phyloP scores from a whole-genome alignment of 2,888 invertebrate species.

The Tinea semifulvella region DNA sequence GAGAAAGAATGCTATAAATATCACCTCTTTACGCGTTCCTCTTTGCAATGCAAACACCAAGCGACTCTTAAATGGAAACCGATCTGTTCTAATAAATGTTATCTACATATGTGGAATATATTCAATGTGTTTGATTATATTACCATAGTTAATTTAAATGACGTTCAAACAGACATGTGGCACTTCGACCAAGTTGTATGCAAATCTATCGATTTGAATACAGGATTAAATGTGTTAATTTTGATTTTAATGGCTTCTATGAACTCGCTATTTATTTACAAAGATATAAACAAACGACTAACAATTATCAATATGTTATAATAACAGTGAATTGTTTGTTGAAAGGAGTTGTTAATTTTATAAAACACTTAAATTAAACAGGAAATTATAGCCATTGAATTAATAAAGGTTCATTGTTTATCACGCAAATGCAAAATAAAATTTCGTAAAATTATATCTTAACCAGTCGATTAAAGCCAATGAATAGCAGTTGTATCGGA shows the following conservation, averaged over 20 bases:
- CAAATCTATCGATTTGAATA: conserved; percentile 1
- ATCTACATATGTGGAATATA: conserved; percentile 11
- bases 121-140: conserved; percentile 5
- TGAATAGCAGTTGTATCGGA: conserved; percentile 16
- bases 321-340: too few relatives aligned
- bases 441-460: conserved; percentile 3
- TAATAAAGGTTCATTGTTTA: conserved; percentile 10
- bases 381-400: not conserved
- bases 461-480: conserved; percentile 15
- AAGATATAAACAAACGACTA: too few relatives aligned
- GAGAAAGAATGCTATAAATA: conserved; percentile 12
- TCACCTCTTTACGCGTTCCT: conserved; percentile 34
- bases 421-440: conserved; percentile 3
- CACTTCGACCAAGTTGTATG: not conserved
- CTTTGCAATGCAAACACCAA: conserved; percentile 33
- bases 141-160: conserved; percentile 9
- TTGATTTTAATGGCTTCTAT: too few relatives aligned
- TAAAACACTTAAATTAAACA: not conserved
- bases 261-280: too few relatives aligned
- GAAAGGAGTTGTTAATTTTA: too few relatives aligned
- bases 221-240: too few relatives aligned
- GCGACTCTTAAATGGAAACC: conserved; percentile 27
- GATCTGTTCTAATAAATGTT: conserved; percentile 13
- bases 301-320: too few relatives aligned
- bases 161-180: not conserved